These are phyloP conservation scores for Microcebus lehilahytsara DNA, from an alignment of 2,113 vertebrate genomes.

Conservation along the genomic window DNA sequence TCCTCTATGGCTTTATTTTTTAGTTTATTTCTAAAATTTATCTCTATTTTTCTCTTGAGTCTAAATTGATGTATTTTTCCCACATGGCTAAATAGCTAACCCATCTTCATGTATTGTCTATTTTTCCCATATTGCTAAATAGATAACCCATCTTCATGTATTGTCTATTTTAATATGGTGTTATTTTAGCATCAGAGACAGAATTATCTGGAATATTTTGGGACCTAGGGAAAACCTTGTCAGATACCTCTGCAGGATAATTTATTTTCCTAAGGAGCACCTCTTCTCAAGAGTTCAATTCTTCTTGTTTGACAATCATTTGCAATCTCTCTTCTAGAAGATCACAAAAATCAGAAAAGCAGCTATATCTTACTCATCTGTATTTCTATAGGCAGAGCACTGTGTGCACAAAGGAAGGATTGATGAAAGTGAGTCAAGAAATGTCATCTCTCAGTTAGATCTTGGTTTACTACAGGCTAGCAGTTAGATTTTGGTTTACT, in stretches of 20 bases:
- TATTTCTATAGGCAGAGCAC: not conserved
- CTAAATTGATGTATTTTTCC: not conserved
- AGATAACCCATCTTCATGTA: not conserved
- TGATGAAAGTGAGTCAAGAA: not conserved
- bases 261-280: not conserved
- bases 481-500: not conserved
- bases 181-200: conserved; percentile 1
- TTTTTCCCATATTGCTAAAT: too few species aligned
- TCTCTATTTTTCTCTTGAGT: conserved; percentile 5
- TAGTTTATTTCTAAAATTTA: not conserved
- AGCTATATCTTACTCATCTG: not conserved
- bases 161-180: not conserved
- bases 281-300: not conserved
- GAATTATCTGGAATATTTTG: not conserved
- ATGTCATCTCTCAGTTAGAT: not conserved
- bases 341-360: not conserved
- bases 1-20: not conserved
- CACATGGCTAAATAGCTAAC: too few species aligned
- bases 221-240: not conserved
- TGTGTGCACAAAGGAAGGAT: not conserved
- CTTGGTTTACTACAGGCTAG: not conserved
- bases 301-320: not conserved
- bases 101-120: not conserved
- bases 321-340: not conserved
- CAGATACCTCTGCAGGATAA: not conserved